Conservation (phyloP, 2,888 invertebrate species). For the Neoaliturus tenellus region DNA sequence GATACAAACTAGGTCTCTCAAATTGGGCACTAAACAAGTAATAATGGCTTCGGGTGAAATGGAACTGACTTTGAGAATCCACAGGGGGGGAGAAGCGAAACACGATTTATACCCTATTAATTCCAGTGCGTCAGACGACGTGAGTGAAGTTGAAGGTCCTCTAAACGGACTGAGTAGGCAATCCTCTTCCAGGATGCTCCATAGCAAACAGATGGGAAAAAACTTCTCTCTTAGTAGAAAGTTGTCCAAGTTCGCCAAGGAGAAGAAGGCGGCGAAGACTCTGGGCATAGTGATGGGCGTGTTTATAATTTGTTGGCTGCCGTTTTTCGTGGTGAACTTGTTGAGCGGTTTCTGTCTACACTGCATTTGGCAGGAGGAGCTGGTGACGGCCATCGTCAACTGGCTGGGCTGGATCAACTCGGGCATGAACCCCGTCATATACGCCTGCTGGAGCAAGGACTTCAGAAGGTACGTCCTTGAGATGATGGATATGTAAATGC, state of each 20-base stretch:
- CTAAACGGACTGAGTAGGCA: conserved; percentile 82
- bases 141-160: conserved; percentile 80
- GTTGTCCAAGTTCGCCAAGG: conserved; percentile 96
- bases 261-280: conserved; percentile 98
- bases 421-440: conserved; percentile 98
- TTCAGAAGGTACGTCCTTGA: conserved; percentile 80
- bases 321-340: conserved; percentile 97
- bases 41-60: conserved; percentile 90
- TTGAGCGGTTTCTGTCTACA: conserved; percentile 91
- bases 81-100: conserved; percentile 86
- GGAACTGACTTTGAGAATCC: conserved; percentile 93
- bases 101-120: conserved; percentile 73
- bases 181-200: conserved; percentile 80
- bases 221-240: conserved; percentile 96
- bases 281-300: conserved; percentile 98
- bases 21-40: conserved; percentile 94
- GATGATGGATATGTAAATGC: too few species aligned
- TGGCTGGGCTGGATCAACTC: conserved; percentile 98
- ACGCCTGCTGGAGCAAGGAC: conserved; percentile 98
- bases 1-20: conserved; percentile 92
- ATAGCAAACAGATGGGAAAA: conserved; percentile 82
- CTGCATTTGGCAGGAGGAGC: conserved; percentile 92
- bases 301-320: conserved; percentile 98
- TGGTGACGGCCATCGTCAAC: conserved; percentile 91
- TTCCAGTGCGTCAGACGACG: conserved; percentile 70